Conservation (phyloP, 2,113 vertebrate genomes). For the Excalfactoria chinensis region DNA sequence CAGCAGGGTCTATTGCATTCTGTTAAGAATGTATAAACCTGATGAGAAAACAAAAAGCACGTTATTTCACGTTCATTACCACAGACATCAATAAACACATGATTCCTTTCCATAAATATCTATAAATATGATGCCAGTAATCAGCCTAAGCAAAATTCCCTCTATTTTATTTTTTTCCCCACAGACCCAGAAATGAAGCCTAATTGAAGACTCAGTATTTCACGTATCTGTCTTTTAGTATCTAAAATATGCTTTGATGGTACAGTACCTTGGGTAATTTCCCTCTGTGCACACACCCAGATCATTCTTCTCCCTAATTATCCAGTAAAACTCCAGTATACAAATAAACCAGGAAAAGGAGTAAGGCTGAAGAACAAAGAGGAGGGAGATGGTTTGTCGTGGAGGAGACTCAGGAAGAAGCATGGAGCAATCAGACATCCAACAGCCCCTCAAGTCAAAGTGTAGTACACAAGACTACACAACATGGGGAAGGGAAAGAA, state of each 20-base stretch:
- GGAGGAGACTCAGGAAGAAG: neutral
- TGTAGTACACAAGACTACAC: neutral
- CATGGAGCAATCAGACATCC: neutral
- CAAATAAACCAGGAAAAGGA: constrained; percentile 16
- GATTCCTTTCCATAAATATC: constrained; percentile 73
- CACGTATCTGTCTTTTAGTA: constrained; percentile 20
- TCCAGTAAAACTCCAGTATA: constrained; percentile 31
- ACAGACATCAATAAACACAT: constrained; percentile 69
- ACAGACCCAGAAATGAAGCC: constrained; percentile 18
- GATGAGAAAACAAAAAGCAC: constrained; percentile 72
- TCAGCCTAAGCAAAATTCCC: constrained; percentile 39
- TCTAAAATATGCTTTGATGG: constrained; percentile 45
- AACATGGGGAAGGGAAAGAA: neutral
- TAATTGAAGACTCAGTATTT: constrained; percentile 34
- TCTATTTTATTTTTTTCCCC: neutral
- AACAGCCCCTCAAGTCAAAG: neutral
- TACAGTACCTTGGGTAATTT: constrained; percentile 48
- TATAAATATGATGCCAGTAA: constrained; percentile 72
- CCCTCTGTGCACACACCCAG: constrained; percentile 2
- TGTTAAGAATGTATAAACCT: constrained; percentile 73
- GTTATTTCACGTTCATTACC: constrained; percentile 66
- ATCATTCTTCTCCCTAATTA: constrained; percentile 44
- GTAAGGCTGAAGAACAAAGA: neutral
- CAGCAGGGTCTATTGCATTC: constrained; percentile 67
- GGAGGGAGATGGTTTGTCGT: neutral